These are phyloP conservation scores for Panthera tigris DNA, from an alignment of 2,113 vertebrate genomes.

Conservation along the genomic window DNA sequence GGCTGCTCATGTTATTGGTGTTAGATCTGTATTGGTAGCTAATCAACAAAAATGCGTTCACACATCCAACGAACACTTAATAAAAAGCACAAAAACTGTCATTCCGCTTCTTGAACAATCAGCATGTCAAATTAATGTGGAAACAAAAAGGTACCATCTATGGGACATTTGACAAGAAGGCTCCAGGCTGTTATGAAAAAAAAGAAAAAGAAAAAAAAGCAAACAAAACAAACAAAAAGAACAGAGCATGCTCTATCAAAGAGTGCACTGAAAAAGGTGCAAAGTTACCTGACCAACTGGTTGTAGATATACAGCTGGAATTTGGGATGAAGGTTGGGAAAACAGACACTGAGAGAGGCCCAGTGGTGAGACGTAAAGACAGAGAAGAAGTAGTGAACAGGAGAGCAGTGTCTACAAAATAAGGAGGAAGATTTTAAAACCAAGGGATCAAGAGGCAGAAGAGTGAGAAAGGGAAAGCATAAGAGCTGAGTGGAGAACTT, in stretches of 20 bases:
- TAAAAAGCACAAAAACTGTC: slow-evolving; percentile 50
- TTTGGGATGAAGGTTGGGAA: slow-evolving; percentile 99
- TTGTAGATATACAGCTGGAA: slow-evolving; percentile 99
- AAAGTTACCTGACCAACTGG: slow-evolving; percentile 99
- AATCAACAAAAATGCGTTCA: slow-evolving; percentile 50
- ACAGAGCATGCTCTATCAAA: slow-evolving; percentile 96
- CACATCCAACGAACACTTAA: slow-evolving; percentile 28
- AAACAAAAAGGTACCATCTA: slow-evolving; percentile 74
- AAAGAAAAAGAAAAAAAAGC: neutral
- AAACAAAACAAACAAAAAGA: slow-evolving; percentile 81
- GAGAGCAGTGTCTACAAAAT: slow-evolving; percentile 98
- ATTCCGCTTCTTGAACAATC: neutral
- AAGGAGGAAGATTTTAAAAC: slow-evolving; percentile 90
- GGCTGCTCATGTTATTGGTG: neutral
- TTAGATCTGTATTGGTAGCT: neutral
- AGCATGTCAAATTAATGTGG: slow-evolving; percentile 53
- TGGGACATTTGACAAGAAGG: slow-evolving; percentile 70
- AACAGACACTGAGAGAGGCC: slow-evolving; percentile 99
- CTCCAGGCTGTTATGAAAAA: slow-evolving; percentile 67
- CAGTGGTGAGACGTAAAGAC: slow-evolving; percentile 99
- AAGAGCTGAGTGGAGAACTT: slow-evolving; percentile 79
- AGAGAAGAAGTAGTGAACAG: slow-evolving; percentile 99
- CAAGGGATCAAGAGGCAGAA: slow-evolving; percentile 86
- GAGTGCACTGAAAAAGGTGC: slow-evolving; percentile 89
- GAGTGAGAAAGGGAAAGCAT: slow-evolving; percentile 87